Percentiles rank a stretch among this genome's conserved stretches.
phyloP scores from a whole-genome alignment of 2,888 invertebrate species.

The Odontocolon sp. region DNA sequence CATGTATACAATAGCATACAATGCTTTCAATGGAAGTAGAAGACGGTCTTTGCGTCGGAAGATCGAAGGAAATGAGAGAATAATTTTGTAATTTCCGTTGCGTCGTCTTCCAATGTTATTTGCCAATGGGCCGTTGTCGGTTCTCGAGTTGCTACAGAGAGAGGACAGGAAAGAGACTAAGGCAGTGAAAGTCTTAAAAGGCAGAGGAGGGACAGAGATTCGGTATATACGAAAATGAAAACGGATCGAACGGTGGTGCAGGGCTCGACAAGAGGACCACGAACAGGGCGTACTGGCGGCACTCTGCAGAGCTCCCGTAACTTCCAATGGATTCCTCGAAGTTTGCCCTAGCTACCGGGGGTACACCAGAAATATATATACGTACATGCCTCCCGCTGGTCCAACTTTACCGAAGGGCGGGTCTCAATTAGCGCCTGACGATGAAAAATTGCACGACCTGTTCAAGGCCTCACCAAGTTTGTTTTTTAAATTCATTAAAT shows the following conservation, averaged over 20 bases:
- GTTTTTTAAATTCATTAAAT: conserved; percentile 50
- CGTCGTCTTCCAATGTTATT: conserved; percentile 23
- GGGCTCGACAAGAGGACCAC: conserved; percentile 49
- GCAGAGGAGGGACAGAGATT: conserved; percentile 39
- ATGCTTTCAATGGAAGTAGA: conserved; percentile 3
- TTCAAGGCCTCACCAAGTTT: conserved; percentile 51
- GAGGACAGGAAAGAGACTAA: conserved; percentile 4
- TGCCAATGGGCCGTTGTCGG: conserved; percentile 1
- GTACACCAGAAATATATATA: conserved; percentile 47
- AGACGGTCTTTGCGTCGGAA: background rate
- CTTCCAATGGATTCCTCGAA: conserved; percentile 66
- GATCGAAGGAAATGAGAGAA: conserved; percentile 33
- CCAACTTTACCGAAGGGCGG: conserved; percentile 62
- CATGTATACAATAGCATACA: background rate
- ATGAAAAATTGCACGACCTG: conserved; percentile 69
- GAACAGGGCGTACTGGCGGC: conserved; percentile 28
- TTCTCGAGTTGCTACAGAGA: background rate
- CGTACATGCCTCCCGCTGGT: conserved; percentile 36
- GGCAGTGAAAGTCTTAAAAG: conserved; percentile 62
- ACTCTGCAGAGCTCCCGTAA: conserved; percentile 62
- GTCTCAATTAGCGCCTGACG: conserved; percentile 71
- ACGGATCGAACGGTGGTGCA: conserved; percentile 66
- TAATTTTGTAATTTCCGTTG: conserved; percentile 45
- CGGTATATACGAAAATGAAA: conserved; percentile 68
- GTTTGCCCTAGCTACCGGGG: conserved; percentile 60